A percentile compares a stretch with the other conserved stretches of the same genome.
phyloP scores from a whole-genome alignment of 1,140 invertebrate genomes.

The Monomorium pharaonis region DNA sequence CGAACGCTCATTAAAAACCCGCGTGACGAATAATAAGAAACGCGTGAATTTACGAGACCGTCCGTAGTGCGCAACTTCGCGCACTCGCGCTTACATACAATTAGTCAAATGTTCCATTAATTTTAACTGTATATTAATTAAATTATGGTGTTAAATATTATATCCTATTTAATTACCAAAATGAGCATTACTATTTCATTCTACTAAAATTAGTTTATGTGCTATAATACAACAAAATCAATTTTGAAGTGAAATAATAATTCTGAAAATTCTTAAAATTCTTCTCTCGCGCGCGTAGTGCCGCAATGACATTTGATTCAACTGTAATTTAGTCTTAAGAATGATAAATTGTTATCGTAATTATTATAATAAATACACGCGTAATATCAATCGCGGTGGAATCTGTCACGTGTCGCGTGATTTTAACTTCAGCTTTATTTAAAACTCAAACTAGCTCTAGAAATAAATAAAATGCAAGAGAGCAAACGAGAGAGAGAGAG shows the following conservation, averaged over 20 bases:
- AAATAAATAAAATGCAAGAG: slow-evolving; percentile 53
- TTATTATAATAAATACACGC: not conserved
- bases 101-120: not conserved
- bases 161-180: not conserved
- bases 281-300: not conserved
- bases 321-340: not conserved
- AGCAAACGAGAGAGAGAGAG: not conserved
- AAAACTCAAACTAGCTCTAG: not conserved
- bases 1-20: slow-evolving; percentile 20
- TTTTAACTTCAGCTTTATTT: not conserved
- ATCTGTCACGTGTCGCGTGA: not conserved
- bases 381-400: not conserved
- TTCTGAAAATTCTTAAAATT: not conserved
- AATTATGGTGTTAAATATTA: slow-evolving; percentile 28
- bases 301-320: not conserved
- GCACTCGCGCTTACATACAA: not conserved
- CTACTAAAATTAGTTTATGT: slow-evolving; percentile 1
- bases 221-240: not conserved
- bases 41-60: not conserved
- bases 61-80: not conserved
- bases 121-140: slow-evolving; percentile 16
- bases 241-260: not conserved
- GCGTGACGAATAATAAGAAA: slow-evolving; percentile 27
- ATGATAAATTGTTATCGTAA: not conserved
- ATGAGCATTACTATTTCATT: slow-evolving; percentile 7